Evolutionary conservation across 1,140 invertebrate species (phyloP), one percentile per base, ranked within the genome.

Genomic region (Zaprionus tsacasi): DNA sequence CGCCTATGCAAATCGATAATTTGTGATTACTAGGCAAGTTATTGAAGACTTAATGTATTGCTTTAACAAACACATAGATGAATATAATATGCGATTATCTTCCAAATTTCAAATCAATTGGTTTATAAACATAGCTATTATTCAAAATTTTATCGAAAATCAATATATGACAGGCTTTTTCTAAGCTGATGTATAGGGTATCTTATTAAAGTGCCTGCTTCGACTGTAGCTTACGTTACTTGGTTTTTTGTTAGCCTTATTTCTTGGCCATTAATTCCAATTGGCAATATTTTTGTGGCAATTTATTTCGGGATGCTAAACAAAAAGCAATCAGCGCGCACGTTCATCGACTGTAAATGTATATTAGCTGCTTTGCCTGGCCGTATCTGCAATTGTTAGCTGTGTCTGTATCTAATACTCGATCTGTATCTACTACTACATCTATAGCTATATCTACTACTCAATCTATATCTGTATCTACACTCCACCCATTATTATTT

Each of bases 221-320:
- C 27, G 27, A 30, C 27, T 30, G 27, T 35, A 30, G 13, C 11
- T 27, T 57, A 30, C 3, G 27, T 30, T 30, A 30, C 36, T 30
- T 36, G 6, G 21, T 48, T 27, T 63, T 43, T 58, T 38, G 33
- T 36, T 36, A 57, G 40, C 40, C 40, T 45, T 45, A n/a, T 45
- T 45, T 60, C 8, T 61, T 79, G 71, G 61, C 80, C 78, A 83
- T 83, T 86, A 87, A 87, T 87, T 86, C 77, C 76, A 87, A 88
- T 87, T 87, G 83, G 77, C 85, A 83, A 82, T 78, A 78, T 71
- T 87, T 82, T 76, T 38, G 60, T 77, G 70, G 74, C 80, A 79
- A 76, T 76, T 67, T 76, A 61, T 79, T 82, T 70, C 50, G 52
- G 52, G 66, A 57, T 69, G 71, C 66, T 60, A 61, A 78, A 70